Evolutionary conservation across 2,797 vertebrate species (phyloP).

Genomic region (Schizopygopsis pylzovi): DNA sequence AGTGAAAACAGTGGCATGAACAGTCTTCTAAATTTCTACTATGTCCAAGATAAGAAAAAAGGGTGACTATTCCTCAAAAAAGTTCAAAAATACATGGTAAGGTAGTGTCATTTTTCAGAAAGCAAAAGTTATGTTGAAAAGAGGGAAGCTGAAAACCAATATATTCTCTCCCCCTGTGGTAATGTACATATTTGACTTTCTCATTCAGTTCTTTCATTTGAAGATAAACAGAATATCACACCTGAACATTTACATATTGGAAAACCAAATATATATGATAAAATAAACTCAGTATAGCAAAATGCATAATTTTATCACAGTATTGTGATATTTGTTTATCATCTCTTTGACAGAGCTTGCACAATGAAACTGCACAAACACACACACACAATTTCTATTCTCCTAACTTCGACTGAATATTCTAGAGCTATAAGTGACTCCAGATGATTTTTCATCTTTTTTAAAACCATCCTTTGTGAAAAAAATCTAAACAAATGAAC

Average conservation of each 20-base stretch:
- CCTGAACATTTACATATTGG: constrained; percentile 39
- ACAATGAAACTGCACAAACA: constrained; percentile 7
- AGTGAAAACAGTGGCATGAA: neutral
- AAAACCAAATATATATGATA: constrained; percentile 14
- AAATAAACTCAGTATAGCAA: constrained; percentile 8
- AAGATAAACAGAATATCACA: constrained; percentile 23
- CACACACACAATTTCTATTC: constrained; percentile 40
- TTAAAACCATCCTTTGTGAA: constrained; percentile 69
- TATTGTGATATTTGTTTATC: constrained; percentile 18
- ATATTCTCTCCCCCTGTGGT: constrained; percentile 19
- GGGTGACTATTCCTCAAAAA: neutral
- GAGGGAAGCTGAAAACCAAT: constrained; percentile 13
- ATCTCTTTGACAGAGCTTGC: neutral
- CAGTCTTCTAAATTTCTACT: neutral
- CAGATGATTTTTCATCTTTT: constrained; percentile 71
- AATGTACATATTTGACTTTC: constrained; percentile 39
- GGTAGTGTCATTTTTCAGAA: constrained; percentile 36
- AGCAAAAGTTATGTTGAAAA: constrained; percentile 47
- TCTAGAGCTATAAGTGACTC: constrained; percentile 52
- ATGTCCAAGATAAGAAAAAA: neutral
- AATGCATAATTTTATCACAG: constrained; percentile 29
- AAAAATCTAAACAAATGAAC: constrained; percentile 55
- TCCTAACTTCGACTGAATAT: constrained; percentile 5
- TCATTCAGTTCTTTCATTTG: constrained; percentile 25
- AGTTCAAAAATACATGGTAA: neutral